Percentiles rank a stretch among this genome's conserved stretches.
Evolutionary conservation across 1,140 invertebrate genomes (phyloP).

Genomic region (Drosophila bocqueti): DNA sequence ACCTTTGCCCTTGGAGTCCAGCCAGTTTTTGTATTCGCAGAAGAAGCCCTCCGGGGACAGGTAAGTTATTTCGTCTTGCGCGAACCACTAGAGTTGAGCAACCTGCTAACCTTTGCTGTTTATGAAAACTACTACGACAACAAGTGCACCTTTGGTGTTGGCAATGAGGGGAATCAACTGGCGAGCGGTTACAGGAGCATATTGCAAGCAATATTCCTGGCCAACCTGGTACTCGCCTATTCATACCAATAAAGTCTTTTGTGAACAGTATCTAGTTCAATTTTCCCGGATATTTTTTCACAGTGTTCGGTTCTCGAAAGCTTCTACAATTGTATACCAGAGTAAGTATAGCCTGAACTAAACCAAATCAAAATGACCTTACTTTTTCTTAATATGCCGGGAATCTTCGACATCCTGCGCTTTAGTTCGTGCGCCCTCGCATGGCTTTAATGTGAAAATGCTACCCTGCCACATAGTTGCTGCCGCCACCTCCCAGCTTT

Average conservation of each 20-base stretch:
- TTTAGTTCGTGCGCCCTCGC: conserved; percentile 1
- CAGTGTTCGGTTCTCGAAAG: neutral
- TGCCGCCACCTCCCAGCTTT: conserved; percentile 17
- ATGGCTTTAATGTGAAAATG: conserved; percentile 38
- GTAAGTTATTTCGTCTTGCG: conserved; percentile 41
- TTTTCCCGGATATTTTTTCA: neutral
- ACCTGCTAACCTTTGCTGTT: too few relatives aligned
- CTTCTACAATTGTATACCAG: neutral
- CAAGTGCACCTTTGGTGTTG: conserved; percentile 43
- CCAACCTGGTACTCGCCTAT: neutral
- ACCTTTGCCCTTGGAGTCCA: conserved; percentile 60
- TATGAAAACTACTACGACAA: conserved; percentile 66
- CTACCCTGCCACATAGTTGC: conserved; percentile 33
- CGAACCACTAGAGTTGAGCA: conserved; percentile 6
- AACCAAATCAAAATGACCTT: neutral
- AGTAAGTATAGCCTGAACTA: neutral
- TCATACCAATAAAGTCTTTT: neutral
- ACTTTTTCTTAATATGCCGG: neutral
- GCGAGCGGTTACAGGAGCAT: conserved; percentile 38
- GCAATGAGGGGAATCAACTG: conserved; percentile 12
- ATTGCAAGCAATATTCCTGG: neutral
- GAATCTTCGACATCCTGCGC: conserved; percentile 2
- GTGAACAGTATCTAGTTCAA: neutral
- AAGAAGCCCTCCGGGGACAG: conserved; percentile 3
- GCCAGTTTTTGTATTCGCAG: conserved; percentile 51